Base-by-base conservation (phyloP, 2,888 invertebrate genomes). In the Silvanus unidentatus region DNA sequence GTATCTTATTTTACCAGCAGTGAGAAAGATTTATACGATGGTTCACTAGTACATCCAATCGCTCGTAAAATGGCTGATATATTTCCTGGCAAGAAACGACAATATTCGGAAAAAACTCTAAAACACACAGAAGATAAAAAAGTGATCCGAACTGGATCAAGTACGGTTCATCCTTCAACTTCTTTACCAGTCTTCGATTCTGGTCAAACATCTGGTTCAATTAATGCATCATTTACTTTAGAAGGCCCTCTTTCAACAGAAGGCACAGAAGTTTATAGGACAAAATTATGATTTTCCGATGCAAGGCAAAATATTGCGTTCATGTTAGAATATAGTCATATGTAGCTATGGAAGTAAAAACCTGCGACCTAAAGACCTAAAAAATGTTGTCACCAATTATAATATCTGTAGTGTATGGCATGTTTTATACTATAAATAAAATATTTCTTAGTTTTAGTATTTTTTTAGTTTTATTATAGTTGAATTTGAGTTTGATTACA, bases 1-100 rank as follows among this genome's bases (percentile, higher is more conserved):
- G 77, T 88, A 10, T 88, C 89, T 58, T 76, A 78, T 48, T 59
- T 82, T 34, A 82, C 83, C 43, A 77, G 76, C 16, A 68, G 73
- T 12, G 76, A 79, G 39, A 72, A 72, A 16, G 82, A 84, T 60
- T 70, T 74, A 38, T 85, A 83, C 65, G 83, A 84, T 57, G 78
- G 80, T 51, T 81, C 81, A 50, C 70, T 84, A 34, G 70, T 84
- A 35, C 84, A 85, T 68, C 84, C 84, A 0, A 53, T 78, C 28
- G 77, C 82, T 1, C 69, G 80, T 44, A 80, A 76, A 57, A 62
- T 81, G 45, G 79, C 79, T 43, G 74, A 73, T 53, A 69, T 71
- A 48, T 76, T 80, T 43, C 79, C 81, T 0, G 82, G 83, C 1
- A 73, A 75, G 36, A 77, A 77, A 27, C 76, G 82, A 13, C 73